Percentiles rank a stretch among this genome's conserved stretches.
Evolutionary conservation across 2,797 vertebrate species (phyloP).

Genomic region (Ispidina lecontei): DNA sequence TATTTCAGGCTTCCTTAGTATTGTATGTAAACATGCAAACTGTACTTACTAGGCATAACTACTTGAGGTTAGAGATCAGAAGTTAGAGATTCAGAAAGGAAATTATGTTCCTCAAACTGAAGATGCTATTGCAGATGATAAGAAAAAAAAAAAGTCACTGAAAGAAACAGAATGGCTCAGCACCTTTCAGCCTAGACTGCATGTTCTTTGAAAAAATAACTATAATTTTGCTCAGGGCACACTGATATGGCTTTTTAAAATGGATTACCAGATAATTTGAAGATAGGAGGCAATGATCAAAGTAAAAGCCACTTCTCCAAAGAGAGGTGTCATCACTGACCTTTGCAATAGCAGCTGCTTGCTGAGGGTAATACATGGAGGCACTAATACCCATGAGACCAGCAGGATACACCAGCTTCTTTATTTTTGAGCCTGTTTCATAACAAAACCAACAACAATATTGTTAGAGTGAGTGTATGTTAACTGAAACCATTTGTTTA

Average conservation of each 20-base stretch:
- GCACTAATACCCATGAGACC: constrained; percentile 88
- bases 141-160: background rate
- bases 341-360: constrained; percentile 84
- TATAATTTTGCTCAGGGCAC: background rate
- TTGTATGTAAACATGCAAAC: background rate
- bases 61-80: background rate
- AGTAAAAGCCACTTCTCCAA: background rate
- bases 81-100: background rate
- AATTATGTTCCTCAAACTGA: background rate
- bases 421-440: constrained; percentile 88
- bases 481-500: background rate
- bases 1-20: background rate
- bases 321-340: constrained; percentile 70
- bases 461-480: background rate
- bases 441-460: constrained; percentile 3
- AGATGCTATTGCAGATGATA: background rate
- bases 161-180: background rate
- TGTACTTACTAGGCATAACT: background rate
- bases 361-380: constrained; percentile 93
- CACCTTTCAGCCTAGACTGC: background rate
- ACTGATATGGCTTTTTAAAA: background rate
- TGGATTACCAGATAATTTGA: background rate
- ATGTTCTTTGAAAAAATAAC: background rate
- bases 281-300: background rate
- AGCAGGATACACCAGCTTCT: constrained; percentile 86